Percentiles rank a stretch among this genome's conserved stretches.
Evolutionary conservation across 2,113 vertebrate species (phyloP).

Genomic region (pig (Sus scrofa)): T2T-Sscrofa CM000813.6:79707501-79708000

Average conservation of each 20-base stretch:
- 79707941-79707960: neutral
- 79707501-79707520: accelerated
- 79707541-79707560: neutral
- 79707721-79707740: neutral
- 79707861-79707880: accelerated
- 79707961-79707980: neutral
- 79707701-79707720: neutral
- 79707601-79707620: neutral
- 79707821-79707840: neutral
- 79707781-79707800: neutral
- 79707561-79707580: neutral
- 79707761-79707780: neutral
- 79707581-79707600: neutral
- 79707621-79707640: neutral
- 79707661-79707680: neutral
- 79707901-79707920: no score
- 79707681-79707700: neutral
- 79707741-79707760: neutral
- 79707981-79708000: accelerated
- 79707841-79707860: accelerated
- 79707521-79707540: neutral
- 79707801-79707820: neutral
- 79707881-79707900: no score
- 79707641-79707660: neutral
- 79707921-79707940: accelerated